A percentile compares a stretch with the other conserved stretches of the same genome.
phyloP scores from a whole-genome alignment of 1,140 invertebrate genomes.

The Micrasema minimum region DNA sequence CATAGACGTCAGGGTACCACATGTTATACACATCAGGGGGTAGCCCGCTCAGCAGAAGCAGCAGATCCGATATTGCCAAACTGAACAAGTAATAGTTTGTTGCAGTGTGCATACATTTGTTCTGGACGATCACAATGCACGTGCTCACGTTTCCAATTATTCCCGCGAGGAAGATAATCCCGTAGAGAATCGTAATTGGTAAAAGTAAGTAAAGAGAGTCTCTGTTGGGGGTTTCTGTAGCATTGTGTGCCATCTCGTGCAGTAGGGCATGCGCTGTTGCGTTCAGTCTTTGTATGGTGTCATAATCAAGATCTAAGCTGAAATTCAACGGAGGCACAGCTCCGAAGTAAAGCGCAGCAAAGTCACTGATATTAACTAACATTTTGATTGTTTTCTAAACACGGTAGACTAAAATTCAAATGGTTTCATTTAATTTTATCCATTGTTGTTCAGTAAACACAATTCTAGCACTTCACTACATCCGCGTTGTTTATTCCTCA shows the following conservation, averaged over 20 bases:
- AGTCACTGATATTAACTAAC: slow-evolving; percentile 39
- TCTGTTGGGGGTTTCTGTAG: slow-evolving; percentile 55
- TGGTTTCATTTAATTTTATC: too few relatives aligned
- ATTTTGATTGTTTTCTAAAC: neutral
- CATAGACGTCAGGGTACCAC: slow-evolving; percentile 82
- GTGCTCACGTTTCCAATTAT: slow-evolving; percentile 87
- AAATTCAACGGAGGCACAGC: slow-evolving; percentile 30
- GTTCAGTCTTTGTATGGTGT: slow-evolving; percentile 35
- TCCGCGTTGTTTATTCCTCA: too few relatives aligned
- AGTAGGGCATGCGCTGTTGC: slow-evolving; percentile 29
- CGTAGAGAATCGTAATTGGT: slow-evolving; percentile 77
- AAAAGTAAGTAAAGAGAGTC: slow-evolving; percentile 69
- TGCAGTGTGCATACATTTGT: slow-evolving; percentile 85
- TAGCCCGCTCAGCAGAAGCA: slow-evolving; percentile 80
- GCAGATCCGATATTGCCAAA: slow-evolving; percentile 87
- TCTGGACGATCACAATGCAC: slow-evolving; percentile 84
- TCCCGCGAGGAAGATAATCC: slow-evolving; percentile 82
- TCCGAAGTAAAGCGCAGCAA: slow-evolving; percentile 44
- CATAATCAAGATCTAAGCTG: slow-evolving; percentile 38
- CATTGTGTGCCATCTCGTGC: slow-evolving; percentile 54
- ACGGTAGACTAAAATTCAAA: neutral
- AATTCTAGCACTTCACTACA: too few relatives aligned
- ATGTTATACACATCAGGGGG: slow-evolving; percentile 83
- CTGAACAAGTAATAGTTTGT: slow-evolving; percentile 90
- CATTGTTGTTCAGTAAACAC: too few relatives aligned